A percentile compares a stretch with the other conserved stretches of the same genome.
phyloP scores from a whole-genome alignment of 53 echinoderm and acorn worm genomes.

The Arbacia lixula region DNA sequence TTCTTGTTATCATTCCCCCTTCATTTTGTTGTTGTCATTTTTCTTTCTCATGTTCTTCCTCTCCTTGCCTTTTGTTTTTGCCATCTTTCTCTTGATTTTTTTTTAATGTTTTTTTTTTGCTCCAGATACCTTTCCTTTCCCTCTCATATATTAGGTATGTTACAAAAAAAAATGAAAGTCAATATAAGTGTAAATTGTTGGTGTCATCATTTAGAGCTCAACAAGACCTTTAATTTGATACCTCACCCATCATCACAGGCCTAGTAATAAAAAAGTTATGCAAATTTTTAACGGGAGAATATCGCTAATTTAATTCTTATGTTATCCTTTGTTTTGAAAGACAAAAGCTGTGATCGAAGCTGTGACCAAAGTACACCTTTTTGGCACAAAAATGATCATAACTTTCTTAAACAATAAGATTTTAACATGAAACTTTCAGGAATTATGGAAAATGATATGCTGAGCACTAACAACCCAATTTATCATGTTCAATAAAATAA shows the following conservation, averaged over 20 bases:
- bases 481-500: not conserved
- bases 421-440: constrained; percentile 3
- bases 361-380: not conserved
- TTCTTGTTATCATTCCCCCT: too few species aligned
- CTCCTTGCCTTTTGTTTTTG: too few species aligned
- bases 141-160: too few species aligned
- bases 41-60: too few species aligned
- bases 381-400: not conserved
- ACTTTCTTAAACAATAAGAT: constrained; percentile 8
- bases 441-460: not conserved
- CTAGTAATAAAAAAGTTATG: constrained; percentile 5
- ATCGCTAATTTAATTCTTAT: constrained; percentile 2
- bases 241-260: not conserved
- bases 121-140: too few species aligned
- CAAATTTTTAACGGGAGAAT: not conserved
- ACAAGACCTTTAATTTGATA: too few species aligned
- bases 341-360: constrained; percentile 28
- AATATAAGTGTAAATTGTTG: too few species aligned
- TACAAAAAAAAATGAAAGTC: too few species aligned
- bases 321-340: constrained; percentile 12
- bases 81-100: too few species aligned
- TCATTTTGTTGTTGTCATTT: too few species aligned
- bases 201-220: too few species aligned
- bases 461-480: not conserved
- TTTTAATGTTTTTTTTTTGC: too few species aligned